Evolutionary conservation across 2,888 invertebrate genomes (phyloP).

Genomic region (Rhamphomyia laevipes): DNA sequence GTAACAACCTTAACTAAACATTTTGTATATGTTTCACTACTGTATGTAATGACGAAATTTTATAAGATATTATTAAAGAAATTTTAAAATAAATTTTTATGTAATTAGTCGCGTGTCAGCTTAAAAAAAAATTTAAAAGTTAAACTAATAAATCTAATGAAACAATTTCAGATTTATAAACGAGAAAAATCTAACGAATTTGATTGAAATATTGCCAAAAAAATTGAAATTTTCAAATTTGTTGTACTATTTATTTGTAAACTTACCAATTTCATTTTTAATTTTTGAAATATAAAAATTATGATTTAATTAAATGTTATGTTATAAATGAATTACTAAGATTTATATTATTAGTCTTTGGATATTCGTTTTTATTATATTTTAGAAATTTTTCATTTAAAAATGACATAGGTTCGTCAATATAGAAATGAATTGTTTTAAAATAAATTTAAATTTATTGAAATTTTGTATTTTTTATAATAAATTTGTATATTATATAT

Average conservation of each 20-base stretch:
- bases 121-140: no score
- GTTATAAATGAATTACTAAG: conserved; percentile 36
- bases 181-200: no score
- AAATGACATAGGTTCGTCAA: conserved; percentile 33
- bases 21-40: no score
- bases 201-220: no score
- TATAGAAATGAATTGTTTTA: conserved; percentile 21
- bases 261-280: conserved; percentile 5
- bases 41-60: background rate
- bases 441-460: conserved; percentile 24
- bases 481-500: conserved; percentile 27
- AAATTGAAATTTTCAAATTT: no score
- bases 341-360: conserved; percentile 30
- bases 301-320: conserved; percentile 27
- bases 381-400: conserved; percentile 31
- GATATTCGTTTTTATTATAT: conserved; percentile 30
- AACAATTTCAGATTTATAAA: no score
- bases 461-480: no score
- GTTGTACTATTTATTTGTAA: no score
- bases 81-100: no score
- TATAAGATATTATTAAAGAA: no score
- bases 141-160: no score
- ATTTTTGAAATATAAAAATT: conserved; percentile 14
- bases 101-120: no score
- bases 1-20: background rate